These are phyloP conservation scores for Torymus auratus DNA, from an alignment of 2,888 invertebrate genomes.

Conservation along the genomic window DNA sequence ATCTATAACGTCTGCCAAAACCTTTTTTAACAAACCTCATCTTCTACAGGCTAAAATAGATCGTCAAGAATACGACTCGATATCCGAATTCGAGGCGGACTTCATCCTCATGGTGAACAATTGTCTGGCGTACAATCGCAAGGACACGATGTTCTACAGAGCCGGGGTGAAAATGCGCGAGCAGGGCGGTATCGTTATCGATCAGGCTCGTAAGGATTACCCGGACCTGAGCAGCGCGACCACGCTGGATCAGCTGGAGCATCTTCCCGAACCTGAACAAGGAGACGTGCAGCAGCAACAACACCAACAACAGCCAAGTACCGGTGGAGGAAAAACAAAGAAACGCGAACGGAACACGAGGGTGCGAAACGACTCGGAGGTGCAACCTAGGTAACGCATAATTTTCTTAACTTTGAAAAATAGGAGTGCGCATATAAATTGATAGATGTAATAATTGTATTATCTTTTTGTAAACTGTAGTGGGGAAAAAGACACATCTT, in stretches of 20 bases:
- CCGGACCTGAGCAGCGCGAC: slow-evolving; percentile 68
- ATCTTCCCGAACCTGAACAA: not conserved
- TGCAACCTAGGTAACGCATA: slow-evolving; percentile 35
- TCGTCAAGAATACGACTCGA: slow-evolving; percentile 81
- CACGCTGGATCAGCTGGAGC: not conserved
- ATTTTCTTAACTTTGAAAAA: not conserved
- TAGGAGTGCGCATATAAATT: too few species aligned
- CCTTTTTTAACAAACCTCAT: too few species aligned
- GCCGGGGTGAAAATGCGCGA: slow-evolving; percentile 94
- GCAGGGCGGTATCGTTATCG: slow-evolving; percentile 88
- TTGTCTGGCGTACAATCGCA: slow-evolving; percentile 95
- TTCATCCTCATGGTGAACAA: slow-evolving; percentile 97
- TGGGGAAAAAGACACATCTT: slow-evolving; percentile 41
- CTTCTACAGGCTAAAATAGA: slow-evolving; percentile 80
- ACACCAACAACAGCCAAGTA: not conserved
- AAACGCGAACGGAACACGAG: slow-evolving; percentile 69
- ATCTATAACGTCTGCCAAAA: not conserved
- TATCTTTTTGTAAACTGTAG: not conserved
- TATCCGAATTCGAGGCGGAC: slow-evolving; percentile 91
- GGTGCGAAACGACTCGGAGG: slow-evolving; percentile 54
- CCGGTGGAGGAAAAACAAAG: slow-evolving; percentile 65
- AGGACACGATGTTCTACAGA: slow-evolving; percentile 95
- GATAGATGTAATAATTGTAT: too few species aligned
- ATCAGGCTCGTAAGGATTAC: slow-evolving; percentile 86
- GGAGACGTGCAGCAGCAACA: not conserved